These are phyloP conservation scores for Drosophila ogumai DNA, from an alignment of 1,140 invertebrate species.

Conservation along the genomic window DNA sequence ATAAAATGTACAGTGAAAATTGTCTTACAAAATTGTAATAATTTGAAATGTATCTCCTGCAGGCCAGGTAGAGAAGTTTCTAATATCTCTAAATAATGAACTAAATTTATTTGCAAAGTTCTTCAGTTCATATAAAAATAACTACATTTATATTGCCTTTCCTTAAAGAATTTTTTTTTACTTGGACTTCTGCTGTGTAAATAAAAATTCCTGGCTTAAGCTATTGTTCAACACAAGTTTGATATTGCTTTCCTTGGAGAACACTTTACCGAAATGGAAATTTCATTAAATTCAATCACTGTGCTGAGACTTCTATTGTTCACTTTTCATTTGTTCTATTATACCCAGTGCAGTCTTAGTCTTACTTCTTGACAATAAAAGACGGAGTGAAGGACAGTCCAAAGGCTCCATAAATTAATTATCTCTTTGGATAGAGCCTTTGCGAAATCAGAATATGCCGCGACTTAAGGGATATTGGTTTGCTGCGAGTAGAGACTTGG, in stretches of 20 bases:
- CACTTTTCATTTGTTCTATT: slow-evolving; percentile 13
- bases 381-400: neutral
- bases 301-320: neutral
- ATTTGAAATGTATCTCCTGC: neutral
- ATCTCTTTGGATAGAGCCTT: slow-evolving; percentile 14
- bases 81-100: too few species aligned
- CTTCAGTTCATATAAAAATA: too few species aligned
- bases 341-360: neutral
- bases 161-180: neutral
- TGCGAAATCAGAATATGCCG: slow-evolving; percentile 1
- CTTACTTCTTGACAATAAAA: neutral
- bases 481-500: too few species aligned
- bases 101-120: too few species aligned
- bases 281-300: neutral
- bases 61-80: too few species aligned
- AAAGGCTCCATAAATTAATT: slow-evolving; percentile 39
- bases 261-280: neutral
- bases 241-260: neutral
- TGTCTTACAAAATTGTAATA: neutral
- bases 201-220: neutral
- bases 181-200: neutral
- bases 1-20: neutral
- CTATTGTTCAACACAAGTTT: neutral
- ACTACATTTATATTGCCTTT: neutral
- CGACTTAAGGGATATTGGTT: slow-evolving; percentile 8